phyloP scores from a whole-genome alignment of 2,797 vertebrate species.

The Gobio occitaniae region DNA sequence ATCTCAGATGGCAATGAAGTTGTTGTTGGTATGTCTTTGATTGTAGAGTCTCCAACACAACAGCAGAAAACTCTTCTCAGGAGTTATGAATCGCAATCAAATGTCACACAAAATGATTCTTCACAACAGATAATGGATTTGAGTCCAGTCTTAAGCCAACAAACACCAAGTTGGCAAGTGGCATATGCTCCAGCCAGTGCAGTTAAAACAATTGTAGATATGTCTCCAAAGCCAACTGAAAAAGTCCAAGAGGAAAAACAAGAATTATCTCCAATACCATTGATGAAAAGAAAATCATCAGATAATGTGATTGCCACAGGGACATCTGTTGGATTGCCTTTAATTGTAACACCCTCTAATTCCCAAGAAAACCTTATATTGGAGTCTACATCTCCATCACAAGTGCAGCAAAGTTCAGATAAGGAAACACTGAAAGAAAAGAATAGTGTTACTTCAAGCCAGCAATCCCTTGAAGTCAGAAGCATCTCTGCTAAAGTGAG shows the following conservation, averaged over 20 bases:
- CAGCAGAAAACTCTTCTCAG: conserved; percentile 24
- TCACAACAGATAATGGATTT: not conserved
- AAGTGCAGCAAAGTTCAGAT: not conserved
- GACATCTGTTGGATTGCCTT: conserved; percentile 20
- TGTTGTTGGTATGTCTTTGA: conserved; percentile 69
- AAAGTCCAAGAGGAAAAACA: not conserved
- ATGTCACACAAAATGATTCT: not conserved
- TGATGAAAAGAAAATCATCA: conserved; percentile 20
- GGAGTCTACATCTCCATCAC: not conserved
- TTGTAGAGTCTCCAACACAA: conserved; percentile 63
- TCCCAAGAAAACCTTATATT: not conserved
- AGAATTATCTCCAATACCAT: not conserved
- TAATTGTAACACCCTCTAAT: conserved; percentile 3
- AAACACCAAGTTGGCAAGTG: conserved; percentile 8
- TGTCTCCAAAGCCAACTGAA: conserved; percentile 66
- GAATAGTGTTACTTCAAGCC: not conserved
- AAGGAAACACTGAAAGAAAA: not conserved
- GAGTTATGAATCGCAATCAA: conserved; percentile 14
- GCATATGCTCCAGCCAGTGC: conserved; percentile 68
- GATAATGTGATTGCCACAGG: not conserved
- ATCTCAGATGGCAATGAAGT: conserved; percentile 60
- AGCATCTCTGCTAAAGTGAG: not conserved
- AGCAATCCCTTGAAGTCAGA: not conserved
- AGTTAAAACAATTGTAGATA: conserved; percentile 67
- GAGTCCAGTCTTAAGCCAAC: not conserved